Conservation (phyloP, 2,113 vertebrate species). For the Nymphicus hollandicus region DNA sequence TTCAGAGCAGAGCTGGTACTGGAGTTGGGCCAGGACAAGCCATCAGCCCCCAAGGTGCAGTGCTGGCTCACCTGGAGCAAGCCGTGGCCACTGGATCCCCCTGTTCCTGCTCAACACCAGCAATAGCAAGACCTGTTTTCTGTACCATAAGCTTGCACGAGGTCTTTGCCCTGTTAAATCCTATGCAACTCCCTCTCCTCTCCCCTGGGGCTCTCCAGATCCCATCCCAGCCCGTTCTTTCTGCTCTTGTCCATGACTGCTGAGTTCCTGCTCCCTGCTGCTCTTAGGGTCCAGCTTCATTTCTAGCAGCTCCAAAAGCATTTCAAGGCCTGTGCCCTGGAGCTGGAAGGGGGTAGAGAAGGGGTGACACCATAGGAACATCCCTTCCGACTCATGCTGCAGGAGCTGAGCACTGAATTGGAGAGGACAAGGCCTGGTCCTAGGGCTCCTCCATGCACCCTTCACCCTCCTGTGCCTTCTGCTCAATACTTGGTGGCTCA, state of each 20-base stretch:
- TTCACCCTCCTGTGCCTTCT: slow-evolving; percentile 46
- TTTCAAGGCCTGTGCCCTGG: not conserved
- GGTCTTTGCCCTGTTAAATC: slow-evolving; percentile 32
- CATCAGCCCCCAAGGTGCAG: not conserved
- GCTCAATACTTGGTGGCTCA: not conserved
- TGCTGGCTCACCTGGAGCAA: not conserved
- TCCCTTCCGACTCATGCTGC: not conserved
- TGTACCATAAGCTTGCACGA: not conserved
- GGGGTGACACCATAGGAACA: not conserved
- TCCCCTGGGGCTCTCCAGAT: not conserved
- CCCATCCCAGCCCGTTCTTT: not conserved
- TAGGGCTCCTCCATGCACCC: not conserved
- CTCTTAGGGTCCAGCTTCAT: not conserved
- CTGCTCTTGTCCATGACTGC: not conserved
- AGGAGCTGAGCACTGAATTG: not conserved
- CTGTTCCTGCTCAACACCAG: not conserved
- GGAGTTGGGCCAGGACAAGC: not conserved
- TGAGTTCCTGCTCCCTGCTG: not conserved
- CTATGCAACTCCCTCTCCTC: slow-evolving; percentile 39
- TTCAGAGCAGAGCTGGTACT: not conserved
- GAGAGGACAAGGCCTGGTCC: not conserved
- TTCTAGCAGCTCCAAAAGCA: not conserved
- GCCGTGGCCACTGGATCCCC: not conserved
- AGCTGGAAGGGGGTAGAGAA: not conserved
- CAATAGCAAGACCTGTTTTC: slow-evolving; percentile 28